Base-by-base conservation (phyloP, 64 coral and sea anemone genomes). In the Pocillopora damicornis region DNA sequence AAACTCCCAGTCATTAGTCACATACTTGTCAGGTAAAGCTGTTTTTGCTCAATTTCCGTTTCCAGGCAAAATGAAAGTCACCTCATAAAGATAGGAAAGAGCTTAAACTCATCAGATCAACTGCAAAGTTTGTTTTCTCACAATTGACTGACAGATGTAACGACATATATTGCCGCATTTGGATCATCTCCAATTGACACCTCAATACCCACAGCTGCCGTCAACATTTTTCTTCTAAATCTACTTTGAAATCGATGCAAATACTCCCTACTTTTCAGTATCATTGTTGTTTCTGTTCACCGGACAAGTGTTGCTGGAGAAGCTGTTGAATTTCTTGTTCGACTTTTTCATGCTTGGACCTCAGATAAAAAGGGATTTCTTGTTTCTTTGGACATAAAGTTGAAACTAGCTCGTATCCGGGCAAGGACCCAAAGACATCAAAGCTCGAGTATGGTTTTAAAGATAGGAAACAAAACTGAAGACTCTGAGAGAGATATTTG, bases 1-100 rank as follows among this genome's bases (percentile, higher is more conserved):
- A n/a, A 77, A 56, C 75, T 77, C 37, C 6, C 6, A 15, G 45
- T 77, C 75, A 77, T 57, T 10, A 77, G 20, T 77, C 37, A 58
- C 38, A 2, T 58, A 18, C 45, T 77, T 77, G 75, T 77, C 75
- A 77, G 57, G 12, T n/a, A 5, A 77, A 20, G 17, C 37, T 20
- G 56, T 77, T 42, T 77, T 57, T 22, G 45, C 57, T 77, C 42
- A 77, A 77, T 77, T 58, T 77, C 75, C 75, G 75, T 77, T 77
- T 77, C 75, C 75, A 17, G 18, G 75, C 45, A 56, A 77, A n/a
- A 22, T 77, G 75, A 77, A 30, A 77, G 56, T 77, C 57, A n/a
- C 17, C 17, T 38, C 57, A 22, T 77, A 22, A 56, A 18, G 37
- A n/a, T 11, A 56, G 75, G 45, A n/a, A 37, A 51, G 42, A 51